Evolutionary conservation across 2,113 vertebrate genomes (phyloP), one percentile per base, ranked within the genome.

Genomic region (Telmatochromis bifrenatus): DNA sequence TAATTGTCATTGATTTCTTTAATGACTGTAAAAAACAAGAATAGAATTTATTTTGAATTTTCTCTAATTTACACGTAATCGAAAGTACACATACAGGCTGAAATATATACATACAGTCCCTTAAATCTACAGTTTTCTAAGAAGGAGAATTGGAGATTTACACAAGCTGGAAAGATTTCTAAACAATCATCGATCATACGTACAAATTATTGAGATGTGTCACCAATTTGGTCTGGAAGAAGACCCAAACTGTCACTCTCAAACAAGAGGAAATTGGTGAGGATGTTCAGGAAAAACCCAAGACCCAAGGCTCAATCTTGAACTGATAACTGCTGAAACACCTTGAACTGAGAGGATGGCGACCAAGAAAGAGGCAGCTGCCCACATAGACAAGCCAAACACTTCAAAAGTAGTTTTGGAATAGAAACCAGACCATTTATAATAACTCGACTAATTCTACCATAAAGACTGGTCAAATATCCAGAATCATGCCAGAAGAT

Each of bases 341-440:
- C n/a, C n/a, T 21, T 68, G 35, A 39, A 68, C 35, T 14, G 35
- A 21, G 62, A 14, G 3, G 5, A 0, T 21, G 62, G 19, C n/a
- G 1, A 68, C 62, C 35, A 68, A 68, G 33, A 68, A 68, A 68
- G 62, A 39, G 35, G 62, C 35, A 68, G 62, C 62, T 68, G 35
- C 62, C n/a, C n/a, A 68, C 62, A 68, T 1, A 39, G 5, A 39
- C n/a, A 68, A 68, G n/a, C 62, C 35, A 0, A 68, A 35, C 58
- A 62, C 17, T 62, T 62, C 58, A 62, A n/a, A 62, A 62, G 58
- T n/a, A 62, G 58, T 62, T 62, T 33, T 35, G 58, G 58, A 62
- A 62, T 35, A 6, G 31, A 62, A 62, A 62, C 58, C 58, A 62
- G 31, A 62, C 9, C 58, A n/a, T 35, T 62, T 35, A 62, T 35